Evolutionary conservation across 1,140 invertebrate genomes (phyloP).

Genomic region (Neodiprion fabricii): DNA sequence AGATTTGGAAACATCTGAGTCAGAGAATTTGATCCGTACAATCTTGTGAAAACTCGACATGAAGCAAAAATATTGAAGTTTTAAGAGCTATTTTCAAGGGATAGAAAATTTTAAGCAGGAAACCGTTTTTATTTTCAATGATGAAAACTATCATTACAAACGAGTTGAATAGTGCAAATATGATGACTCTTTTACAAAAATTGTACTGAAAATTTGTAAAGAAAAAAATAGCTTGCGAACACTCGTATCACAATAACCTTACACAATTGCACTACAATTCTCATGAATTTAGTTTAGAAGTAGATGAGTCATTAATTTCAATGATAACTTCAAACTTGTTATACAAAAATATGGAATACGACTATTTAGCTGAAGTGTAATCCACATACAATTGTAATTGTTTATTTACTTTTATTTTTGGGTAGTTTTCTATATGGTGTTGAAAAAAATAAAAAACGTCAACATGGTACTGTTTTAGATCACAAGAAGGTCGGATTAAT

Average conservation of each 20-base stretch:
- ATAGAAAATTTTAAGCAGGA: too few species aligned
- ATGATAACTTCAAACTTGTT: neutral
- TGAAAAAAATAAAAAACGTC: neutral
- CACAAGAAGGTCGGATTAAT: neutral
- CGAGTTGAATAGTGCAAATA: too few species aligned
- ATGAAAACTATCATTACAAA: too few species aligned
- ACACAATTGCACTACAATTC: neutral
- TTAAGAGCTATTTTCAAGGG: too few species aligned
- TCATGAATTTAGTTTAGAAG: neutral
- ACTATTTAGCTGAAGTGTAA: neutral
- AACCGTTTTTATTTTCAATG: too few species aligned
- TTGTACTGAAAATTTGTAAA: too few species aligned
- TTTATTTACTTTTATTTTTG: neutral
- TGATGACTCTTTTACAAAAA: too few species aligned
- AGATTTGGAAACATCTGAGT: too few species aligned
- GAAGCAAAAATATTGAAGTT: too few species aligned
- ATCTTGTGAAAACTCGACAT: too few species aligned
- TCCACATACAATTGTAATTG: neutral
- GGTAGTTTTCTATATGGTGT: neutral
- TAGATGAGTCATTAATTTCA: neutral
- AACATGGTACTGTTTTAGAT: neutral
- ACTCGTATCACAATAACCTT: neutral
- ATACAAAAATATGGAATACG: conserved; percentile 3
- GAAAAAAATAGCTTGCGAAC: neutral
- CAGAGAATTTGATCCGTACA: too few species aligned